Evolutionary conservation across 2,113 vertebrate species (phyloP).

Genomic region (Fregata magnificens): DNA sequence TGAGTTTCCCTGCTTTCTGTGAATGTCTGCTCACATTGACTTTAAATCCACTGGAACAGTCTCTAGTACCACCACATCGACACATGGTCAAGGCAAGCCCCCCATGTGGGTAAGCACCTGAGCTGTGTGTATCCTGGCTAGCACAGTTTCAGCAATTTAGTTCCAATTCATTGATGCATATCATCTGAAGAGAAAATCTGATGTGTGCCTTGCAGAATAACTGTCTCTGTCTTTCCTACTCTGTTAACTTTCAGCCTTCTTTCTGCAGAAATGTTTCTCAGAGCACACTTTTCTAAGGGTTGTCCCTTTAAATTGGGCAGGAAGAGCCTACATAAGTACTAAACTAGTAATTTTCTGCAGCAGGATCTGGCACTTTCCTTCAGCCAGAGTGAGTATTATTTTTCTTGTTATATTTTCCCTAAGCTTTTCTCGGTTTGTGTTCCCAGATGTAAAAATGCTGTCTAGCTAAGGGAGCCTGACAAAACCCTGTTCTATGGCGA

Average conservation of each 20-base stretch:
- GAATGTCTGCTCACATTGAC: background rate
- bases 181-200: background rate
- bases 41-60: background rate
- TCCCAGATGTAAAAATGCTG: background rate
- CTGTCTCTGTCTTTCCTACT: background rate
- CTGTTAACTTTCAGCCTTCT: background rate
- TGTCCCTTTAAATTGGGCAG: background rate
- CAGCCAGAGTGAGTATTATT: background rate
- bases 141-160: background rate
- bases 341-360: background rate
- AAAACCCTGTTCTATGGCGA: background rate
- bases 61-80: background rate
- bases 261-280: background rate
- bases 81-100: background rate
- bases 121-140: background rate
- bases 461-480: background rate
- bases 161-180: background rate
- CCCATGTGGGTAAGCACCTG: fast-evolving
- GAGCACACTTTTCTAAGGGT: background rate
- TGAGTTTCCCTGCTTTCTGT: background rate
- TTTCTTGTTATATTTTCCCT: background rate
- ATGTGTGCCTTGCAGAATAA: fast-evolving
- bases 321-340: background rate
- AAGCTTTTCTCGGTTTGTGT: background rate
- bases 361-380: background rate